Base-by-base conservation (phyloP, 2,113 vertebrate species). In the Heterochromis multidens region DNA sequence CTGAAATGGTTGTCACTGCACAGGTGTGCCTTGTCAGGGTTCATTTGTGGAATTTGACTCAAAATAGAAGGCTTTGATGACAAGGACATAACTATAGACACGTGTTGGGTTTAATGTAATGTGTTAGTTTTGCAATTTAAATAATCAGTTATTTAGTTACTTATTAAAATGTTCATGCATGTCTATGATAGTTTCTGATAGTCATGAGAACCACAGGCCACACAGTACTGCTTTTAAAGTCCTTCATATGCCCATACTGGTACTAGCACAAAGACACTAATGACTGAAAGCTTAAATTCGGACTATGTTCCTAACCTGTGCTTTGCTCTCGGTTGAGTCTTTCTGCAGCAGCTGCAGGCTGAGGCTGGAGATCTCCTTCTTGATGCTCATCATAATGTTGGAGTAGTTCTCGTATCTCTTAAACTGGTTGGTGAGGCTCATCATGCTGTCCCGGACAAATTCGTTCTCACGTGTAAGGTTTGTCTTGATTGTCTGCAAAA, bases 331-430 rank as follows among this genome's bases (percentile, higher is more conserved):
- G 0, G 95, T n/a, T 0, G 96, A 94, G 1, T 98, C 98, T 86
- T 98, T 99, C 96, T 99, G 98, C 29, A 99, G 96, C 89, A 99
- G 95, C 95, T 98, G 98, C 63, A 97, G 96, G 79, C 98, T 97
- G 91, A 99, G 95, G 87, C 95, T 97, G 89, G 97, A 97, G 91
- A 99, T 97, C 88, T 99, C 98, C 90, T 99, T 99, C 96, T 98
- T 98, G 91, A 99, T 97, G 96, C 97, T 96, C 94, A 98, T 93
- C 98, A 99, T 98, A 80, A 99, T 96, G 93, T 98, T 97, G 0
- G 98, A 97, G 90, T 99, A 98, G 95, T 99, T 99, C 94, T 99
- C 98, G 0, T 99, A 99, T 83, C 94, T 96, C 83, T 94, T 96
- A 91, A 99, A 97, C 95, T 99, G 98, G 91, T 97, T 94, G 0